Evolutionary conservation across 2,113 vertebrate species (phyloP), one percentile per base, ranked within the genome.

Genomic region (Trematocara macrostoma): DNA sequence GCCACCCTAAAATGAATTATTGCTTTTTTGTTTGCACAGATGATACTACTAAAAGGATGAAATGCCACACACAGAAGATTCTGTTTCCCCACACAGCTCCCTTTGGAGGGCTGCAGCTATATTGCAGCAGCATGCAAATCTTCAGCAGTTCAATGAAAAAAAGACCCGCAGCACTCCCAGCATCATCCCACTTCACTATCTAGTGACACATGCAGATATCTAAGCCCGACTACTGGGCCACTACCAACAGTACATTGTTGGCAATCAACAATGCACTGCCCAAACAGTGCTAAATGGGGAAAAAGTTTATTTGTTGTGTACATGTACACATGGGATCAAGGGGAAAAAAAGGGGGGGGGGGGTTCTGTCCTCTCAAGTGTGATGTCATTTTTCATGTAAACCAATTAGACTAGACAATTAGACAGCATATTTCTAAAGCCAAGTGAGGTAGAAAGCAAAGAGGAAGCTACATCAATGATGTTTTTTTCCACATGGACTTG

Each of bases 191-290:
- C 87, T 86, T 76, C 90, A 83, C 35, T 18, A 76, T 89, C 93
- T 89, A 92, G 78, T 8, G 59, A 90, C 78, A 89, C 96, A 97
- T 96, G 95, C 96, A 96, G 87, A 93, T 84, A 49, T 93, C 94
- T 95, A 95, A 83, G 92, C 82, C 93, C 89, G 42, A 92, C 95
- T 95, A 97, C 86, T 57, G 91, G 95, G 94, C 92, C 89, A 95
- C 97, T 97, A 97, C 95, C 96, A 97, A 97, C 97, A 98, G 97
- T 96, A 98, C 97, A 97, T 98, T 98, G 97, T 97, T 98, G 97
- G 96, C 95, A 95, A 95, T 97, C 97, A 98, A 98, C 97, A 98
- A 97, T 97, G 97, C 97, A 97, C 97, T 31, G 97, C 97, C 97
- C 97, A 95, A 90, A 96, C 96, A 96, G 96, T 94, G 97, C 97